Evolutionary conservation across 2,797 vertebrate genomes (phyloP).

Genomic region (Gadopsis bispinosus): DNA sequence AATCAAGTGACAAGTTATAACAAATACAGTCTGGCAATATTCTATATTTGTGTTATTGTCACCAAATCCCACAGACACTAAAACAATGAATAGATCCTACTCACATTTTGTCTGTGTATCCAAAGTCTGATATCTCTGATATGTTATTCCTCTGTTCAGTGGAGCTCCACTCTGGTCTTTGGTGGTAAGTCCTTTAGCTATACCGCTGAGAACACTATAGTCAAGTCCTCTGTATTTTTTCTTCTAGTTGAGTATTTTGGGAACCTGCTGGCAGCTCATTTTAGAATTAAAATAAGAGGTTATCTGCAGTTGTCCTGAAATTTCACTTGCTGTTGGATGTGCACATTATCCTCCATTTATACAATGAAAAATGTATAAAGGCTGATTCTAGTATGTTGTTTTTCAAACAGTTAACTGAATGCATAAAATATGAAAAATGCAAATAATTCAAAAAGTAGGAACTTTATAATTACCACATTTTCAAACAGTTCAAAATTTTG

Average conservation of each 20-base stretch:
- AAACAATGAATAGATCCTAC: neutral
- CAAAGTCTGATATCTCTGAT: neutral
- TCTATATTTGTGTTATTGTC: too few relatives aligned
- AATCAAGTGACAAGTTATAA: neutral
- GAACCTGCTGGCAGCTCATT: neutral
- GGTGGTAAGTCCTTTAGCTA: neutral
- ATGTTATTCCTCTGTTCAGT: neutral
- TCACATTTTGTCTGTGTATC: neutral
- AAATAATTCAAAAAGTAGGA: too few relatives aligned
- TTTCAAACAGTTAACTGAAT: neutral
- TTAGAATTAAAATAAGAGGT: neutral
- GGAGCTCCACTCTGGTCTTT: neutral
- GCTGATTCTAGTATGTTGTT: neutral
- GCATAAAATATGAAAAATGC: neutral
- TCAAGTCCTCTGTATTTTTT: neutral
- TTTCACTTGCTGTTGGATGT: neutral
- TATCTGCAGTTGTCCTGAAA: neutral
- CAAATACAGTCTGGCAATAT: neutral
- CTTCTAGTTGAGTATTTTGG: too few relatives aligned
- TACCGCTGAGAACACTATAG: neutral
- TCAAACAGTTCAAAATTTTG: neutral
- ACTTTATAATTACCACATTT: neutral
- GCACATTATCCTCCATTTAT: neutral
- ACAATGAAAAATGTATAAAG: too few relatives aligned
- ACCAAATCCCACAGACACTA: neutral